These are phyloP conservation scores for Anarhynchus alexandrinus DNA, from an alignment of 2,113 vertebrate genomes.

Conservation along the genomic window DNA sequence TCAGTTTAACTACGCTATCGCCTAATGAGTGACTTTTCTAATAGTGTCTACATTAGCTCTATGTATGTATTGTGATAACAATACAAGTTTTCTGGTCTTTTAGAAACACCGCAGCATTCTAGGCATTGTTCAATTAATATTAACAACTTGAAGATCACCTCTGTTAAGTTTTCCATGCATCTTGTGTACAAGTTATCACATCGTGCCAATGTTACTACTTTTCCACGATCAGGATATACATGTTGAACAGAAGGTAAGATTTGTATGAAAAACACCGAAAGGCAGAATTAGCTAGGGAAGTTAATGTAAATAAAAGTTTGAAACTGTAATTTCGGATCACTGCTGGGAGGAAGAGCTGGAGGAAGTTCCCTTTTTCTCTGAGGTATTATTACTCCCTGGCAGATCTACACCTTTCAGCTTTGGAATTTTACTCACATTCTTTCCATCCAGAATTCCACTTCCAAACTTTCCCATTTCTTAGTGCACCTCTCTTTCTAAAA, in stretches of 20 bases:
- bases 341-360: not conserved
- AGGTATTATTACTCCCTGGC: not conserved
- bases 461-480: conserved; percentile 68
- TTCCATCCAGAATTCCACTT: conserved; percentile 80
- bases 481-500: conserved; percentile 16
- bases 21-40: not conserved
- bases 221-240: not conserved
- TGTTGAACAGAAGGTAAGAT: not conserved
- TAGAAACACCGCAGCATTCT: not conserved
- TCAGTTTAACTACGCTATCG: not conserved
- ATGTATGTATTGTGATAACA: not conserved
- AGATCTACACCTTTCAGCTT: not conserved
- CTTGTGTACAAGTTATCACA: not conserved
- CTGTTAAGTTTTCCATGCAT: not conserved
- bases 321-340: not conserved
- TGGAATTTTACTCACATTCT: conserved; percentile 74
- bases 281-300: not conserved
- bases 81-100: not conserved
- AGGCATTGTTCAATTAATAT: not conserved
- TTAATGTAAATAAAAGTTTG: not conserved
- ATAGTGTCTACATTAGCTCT: not conserved
- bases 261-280: not conserved
- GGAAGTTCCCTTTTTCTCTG: not conserved
- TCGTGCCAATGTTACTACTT: not conserved
- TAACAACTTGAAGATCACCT: not conserved